These are phyloP conservation scores for Ormyrus rosae DNA, from an alignment of 2,888 invertebrate genomes.

Conservation along the genomic window DNA sequence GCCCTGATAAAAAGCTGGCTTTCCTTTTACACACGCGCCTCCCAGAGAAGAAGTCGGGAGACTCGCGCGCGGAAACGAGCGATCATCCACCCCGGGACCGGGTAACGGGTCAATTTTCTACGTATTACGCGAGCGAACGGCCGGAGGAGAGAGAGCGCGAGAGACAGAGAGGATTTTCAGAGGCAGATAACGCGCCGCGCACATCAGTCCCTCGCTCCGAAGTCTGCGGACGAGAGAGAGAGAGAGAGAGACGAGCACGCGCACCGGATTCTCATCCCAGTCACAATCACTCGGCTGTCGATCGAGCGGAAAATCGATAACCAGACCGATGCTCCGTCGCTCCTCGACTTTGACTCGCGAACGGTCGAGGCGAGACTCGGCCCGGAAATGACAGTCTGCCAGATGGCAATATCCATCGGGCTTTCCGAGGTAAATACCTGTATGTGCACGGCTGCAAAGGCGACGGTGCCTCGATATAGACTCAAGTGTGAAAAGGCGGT, in stretches of 20 bases:
- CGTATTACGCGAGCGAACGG: neutral
- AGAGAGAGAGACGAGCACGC: too few relatives aligned
- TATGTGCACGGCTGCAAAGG: neutral
- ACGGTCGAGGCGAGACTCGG: neutral
- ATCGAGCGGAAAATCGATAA: conserved; percentile 53
- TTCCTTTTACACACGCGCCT: neutral
- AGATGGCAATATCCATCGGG: conserved; percentile 34
- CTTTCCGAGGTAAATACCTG: neutral
- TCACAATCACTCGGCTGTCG: conserved; percentile 52
- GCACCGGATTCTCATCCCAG: conserved; percentile 12
- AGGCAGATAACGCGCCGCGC: neutral
- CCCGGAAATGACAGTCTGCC: conserved; percentile 53
- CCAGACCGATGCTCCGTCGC: conserved; percentile 8
- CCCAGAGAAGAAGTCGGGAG: neutral
- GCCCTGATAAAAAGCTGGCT: conserved; percentile 6
- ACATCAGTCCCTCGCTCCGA: conserved; percentile 4
- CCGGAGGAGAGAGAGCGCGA: neutral
- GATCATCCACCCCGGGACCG: neutral
- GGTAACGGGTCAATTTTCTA: conserved; percentile 5
- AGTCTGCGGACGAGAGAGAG: neutral
- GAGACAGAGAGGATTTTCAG: neutral
- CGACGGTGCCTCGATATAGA: too few relatives aligned
- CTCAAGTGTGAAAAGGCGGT: too few relatives aligned
- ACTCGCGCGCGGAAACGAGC: neutral
- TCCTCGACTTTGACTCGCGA: conserved; percentile 20